Percentiles rank a stretch among this genome's conserved stretches.
phyloP scores from a whole-genome alignment of 2,888 invertebrate genomes.

The Thymelicus acteon region DNA sequence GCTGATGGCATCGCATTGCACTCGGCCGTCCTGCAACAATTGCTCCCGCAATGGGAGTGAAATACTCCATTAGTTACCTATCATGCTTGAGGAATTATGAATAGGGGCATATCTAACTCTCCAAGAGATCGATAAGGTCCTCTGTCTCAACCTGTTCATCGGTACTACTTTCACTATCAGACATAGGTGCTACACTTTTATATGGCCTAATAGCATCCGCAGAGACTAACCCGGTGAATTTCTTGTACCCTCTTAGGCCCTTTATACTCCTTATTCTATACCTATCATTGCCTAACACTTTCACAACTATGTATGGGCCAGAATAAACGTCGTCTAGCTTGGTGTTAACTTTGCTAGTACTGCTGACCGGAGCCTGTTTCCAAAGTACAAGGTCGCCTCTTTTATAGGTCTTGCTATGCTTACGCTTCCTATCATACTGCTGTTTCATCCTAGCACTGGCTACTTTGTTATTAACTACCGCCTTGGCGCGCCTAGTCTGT shows the following conservation, averaged over 20 bases:
- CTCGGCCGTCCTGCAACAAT: conserved; percentile 37
- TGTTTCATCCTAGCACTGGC: no score
- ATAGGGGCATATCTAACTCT: conserved; percentile 16
- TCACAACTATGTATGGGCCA: no score
- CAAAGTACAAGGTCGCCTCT: no score
- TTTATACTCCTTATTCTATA: conserved; percentile 16
- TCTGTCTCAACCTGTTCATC: conserved; percentile 35
- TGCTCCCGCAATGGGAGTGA: conserved; percentile 29
- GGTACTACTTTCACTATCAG: conserved; percentile 26
- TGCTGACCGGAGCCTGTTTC: no score
- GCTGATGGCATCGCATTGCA: conserved; percentile 13
- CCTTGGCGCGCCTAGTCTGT: no score
- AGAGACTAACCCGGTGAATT: conserved; percentile 39
- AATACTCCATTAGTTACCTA: no score
- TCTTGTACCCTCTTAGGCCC: conserved; percentile 34
- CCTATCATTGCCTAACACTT: not conserved
- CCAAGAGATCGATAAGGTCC: conserved; percentile 33
- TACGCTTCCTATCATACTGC: conserved; percentile 20
- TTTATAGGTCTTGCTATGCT: no score
- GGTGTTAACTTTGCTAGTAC: no score
- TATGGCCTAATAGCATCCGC: conserved; percentile 39
- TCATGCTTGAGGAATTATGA: no score
- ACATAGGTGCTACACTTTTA: conserved; percentile 23
- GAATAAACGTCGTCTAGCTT: no score
- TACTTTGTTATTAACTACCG: no score